These are phyloP conservation scores for Lasius platythorax DNA, from an alignment of 2,888 invertebrate species.

Conservation along the genomic window DNA sequence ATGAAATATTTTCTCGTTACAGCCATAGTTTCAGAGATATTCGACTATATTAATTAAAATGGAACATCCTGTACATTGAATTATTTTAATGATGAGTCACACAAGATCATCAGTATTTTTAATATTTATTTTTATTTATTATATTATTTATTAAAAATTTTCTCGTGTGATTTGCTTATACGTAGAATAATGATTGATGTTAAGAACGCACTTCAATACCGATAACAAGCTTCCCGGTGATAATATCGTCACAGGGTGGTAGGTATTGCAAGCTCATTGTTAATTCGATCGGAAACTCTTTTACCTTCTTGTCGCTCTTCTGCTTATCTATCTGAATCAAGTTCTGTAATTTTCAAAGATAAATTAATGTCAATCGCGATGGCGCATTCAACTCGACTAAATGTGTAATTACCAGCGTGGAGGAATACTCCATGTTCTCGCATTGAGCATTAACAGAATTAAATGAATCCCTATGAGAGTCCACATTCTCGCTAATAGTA, in stretches of 20 bases:
- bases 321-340: slow-evolving; percentile 78
- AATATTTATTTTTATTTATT: not conserved
- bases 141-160: not conserved
- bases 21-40: too few relatives aligned
- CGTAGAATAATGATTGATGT: not conserved
- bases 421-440: slow-evolving; percentile 75
- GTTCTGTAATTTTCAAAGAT: slow-evolving; percentile 72
- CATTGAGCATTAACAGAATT: slow-evolving; percentile 76
- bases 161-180: not conserved
- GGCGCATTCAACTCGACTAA: not conserved
- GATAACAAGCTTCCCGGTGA: slow-evolving; percentile 82
- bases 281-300: slow-evolving; percentile 83
- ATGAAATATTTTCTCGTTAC: too few relatives aligned
- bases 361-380: slow-evolving; percentile 4
- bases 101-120: not conserved
- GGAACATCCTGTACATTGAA: too few relatives aligned
- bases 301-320: slow-evolving; percentile 77
- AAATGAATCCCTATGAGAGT: slow-evolving; percentile 74
- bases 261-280: slow-evolving; percentile 84
- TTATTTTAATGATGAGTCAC: not conserved
- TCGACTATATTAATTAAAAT: too few relatives aligned
- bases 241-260: slow-evolving; percentile 79
- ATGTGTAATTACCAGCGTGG: slow-evolving; percentile 76
- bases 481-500: slow-evolving; percentile 79
- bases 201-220: slow-evolving; percentile 81